These are phyloP conservation scores for Brenthis hecate DNA, from an alignment of 2,888 invertebrate species.

Conservation along the genomic window DNA sequence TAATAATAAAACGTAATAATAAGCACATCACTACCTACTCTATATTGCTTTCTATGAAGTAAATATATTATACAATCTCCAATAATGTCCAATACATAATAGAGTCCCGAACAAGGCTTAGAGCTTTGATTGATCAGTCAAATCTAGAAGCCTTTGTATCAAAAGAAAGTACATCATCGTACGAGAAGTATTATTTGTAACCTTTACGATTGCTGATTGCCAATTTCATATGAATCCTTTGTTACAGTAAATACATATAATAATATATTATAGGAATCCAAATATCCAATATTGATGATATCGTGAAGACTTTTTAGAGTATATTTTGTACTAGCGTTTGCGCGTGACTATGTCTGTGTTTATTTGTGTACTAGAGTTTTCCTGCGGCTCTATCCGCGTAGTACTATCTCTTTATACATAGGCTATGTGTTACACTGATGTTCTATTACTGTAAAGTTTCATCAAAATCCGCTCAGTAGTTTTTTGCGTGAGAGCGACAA, in stretches of 20 bases:
- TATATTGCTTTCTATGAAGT: background rate
- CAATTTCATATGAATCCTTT: slow-evolving; percentile 32
- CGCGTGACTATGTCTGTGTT: too few species aligned
- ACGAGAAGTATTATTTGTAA: slow-evolving; percentile 29
- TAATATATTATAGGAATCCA: background rate
- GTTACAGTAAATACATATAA: background rate
- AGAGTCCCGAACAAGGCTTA: slow-evolving; percentile 23
- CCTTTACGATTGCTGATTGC: slow-evolving; percentile 37
- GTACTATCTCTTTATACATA: too few species aligned
- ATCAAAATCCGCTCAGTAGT: too few species aligned
- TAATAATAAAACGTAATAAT: too few species aligned
- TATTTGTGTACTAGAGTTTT: too few species aligned
- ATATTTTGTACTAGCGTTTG: too few species aligned
- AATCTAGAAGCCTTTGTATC: slow-evolving; percentile 26
- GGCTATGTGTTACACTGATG: too few species aligned
- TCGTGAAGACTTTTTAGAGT: background rate
- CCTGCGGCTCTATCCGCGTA: too few species aligned
- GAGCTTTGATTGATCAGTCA: slow-evolving; percentile 26
- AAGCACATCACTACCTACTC: too few species aligned
- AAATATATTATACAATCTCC: background rate
- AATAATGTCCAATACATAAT: slow-evolving; percentile 17
- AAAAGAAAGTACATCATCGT: slow-evolving; percentile 35
- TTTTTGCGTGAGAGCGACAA: too few species aligned
- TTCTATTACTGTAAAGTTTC: too few species aligned
- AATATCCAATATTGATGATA: background rate